Evolutionary conservation across 2,888 invertebrate genomes (phyloP).

Genomic region (Apamea epomidion): DNA sequence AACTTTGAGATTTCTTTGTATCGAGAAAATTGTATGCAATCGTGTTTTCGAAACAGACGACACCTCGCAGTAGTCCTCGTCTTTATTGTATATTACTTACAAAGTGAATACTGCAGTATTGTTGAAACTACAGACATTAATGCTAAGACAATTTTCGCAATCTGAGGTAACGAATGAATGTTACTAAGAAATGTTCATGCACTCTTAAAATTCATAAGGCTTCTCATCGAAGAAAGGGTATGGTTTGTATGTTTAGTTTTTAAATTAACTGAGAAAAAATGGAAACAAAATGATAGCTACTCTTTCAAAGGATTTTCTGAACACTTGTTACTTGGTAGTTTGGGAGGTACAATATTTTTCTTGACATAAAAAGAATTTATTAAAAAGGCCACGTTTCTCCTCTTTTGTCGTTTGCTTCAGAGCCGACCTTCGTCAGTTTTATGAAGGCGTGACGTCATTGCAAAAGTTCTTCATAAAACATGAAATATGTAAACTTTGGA

Average conservation of each 20-base stretch:
- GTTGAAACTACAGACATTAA: too few relatives aligned
- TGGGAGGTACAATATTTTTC: conserved; percentile 12
- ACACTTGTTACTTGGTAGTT: neutral
- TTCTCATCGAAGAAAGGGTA: neutral
- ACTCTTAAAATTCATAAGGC: neutral
- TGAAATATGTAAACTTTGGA: conserved; percentile 35
- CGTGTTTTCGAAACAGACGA: too few relatives aligned
- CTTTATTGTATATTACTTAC: too few relatives aligned
- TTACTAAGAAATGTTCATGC: neutral
- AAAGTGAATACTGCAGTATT: too few relatives aligned
- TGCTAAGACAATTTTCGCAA: too few relatives aligned
- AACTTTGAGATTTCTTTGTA: too few relatives aligned
- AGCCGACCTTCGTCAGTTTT: conserved; percentile 32
- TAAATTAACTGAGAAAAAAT: neutral
- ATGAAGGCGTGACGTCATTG: conserved; percentile 49
- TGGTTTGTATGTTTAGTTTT: neutral
- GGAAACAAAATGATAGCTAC: neutral
- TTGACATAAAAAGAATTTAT: conserved; percentile 32
- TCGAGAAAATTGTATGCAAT: too few relatives aligned
- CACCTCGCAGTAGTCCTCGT: too few relatives aligned
- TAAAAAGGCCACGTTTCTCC: conserved; percentile 39
- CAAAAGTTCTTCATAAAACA: conserved; percentile 40
- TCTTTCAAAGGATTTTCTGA: neutral
- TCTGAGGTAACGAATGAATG: neutral
- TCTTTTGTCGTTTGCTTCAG: conserved; percentile 41